Evolutionary conservation across 2,797 vertebrate species (phyloP).

Genomic region (Pipistrellus kuhlii): DNA sequence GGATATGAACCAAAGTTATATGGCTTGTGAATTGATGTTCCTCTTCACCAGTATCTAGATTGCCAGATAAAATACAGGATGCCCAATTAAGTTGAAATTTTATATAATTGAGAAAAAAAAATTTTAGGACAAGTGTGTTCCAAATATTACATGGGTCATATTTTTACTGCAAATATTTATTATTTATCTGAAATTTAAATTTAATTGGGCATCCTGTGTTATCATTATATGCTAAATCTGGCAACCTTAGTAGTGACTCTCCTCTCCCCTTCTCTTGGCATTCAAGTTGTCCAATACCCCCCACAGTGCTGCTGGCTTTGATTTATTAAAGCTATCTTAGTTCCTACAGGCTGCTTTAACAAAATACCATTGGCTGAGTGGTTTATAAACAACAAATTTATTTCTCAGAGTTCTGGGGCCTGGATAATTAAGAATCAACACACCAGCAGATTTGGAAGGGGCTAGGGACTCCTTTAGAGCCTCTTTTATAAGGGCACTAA

Average conservation of each 20-base stretch:
- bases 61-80: background rate
- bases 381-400: background rate
- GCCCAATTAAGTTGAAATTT: slow-evolving; percentile 31
- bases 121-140: background rate
- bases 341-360: background rate
- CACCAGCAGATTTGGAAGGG: background rate
- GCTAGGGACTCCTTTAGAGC: background rate
- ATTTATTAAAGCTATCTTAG: background rate
- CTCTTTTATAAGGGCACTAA: background rate
- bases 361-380: background rate
- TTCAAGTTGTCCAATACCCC: background rate
- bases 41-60: background rate
- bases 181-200: slow-evolving; percentile 34
- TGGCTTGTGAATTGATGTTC: background rate
- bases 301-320: background rate
- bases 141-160: background rate
- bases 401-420: background rate
- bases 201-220: background rate
- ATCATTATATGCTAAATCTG: background rate
- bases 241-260: background rate
- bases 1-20: background rate
- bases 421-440: background rate
- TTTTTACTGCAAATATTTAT: slow-evolving; percentile 24
- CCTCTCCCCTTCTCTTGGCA: background rate
- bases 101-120: background rate